Evolutionary conservation across 2,113 vertebrate species (phyloP).

Genomic region (Mormyrus iriodes): DNA sequence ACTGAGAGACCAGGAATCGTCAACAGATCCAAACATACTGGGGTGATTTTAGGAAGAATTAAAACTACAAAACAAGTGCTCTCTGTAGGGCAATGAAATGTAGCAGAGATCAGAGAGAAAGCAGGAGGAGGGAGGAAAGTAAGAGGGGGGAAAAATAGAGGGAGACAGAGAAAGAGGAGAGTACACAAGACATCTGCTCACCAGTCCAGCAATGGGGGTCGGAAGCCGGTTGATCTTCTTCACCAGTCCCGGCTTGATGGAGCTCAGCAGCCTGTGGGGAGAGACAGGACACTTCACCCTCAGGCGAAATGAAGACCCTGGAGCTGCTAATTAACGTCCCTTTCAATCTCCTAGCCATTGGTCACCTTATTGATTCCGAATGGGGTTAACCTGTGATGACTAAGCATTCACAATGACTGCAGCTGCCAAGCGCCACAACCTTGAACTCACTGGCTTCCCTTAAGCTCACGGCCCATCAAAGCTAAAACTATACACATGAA

Average conservation of each 20-base stretch:
- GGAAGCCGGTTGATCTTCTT: constrained; percentile 97
- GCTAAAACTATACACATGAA: not conserved
- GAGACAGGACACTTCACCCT: constrained; percentile 8
- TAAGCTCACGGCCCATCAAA: not conserved
- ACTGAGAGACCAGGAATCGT: not conserved
- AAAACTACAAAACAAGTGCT: not conserved
- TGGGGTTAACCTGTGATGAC: not conserved
- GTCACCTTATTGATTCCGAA: not conserved
- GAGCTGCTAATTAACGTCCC: not conserved
- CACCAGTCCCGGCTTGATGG: constrained; percentile 89
- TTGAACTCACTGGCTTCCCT: not conserved
- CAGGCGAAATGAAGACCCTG: not conserved
- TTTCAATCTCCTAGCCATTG: not conserved
- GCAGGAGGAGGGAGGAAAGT: not conserved
- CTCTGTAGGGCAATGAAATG: not conserved
- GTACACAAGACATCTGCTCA: constrained; percentile 53
- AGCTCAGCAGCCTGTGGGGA: constrained; percentile 81
- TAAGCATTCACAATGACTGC: no score
- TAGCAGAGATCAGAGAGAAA: not conserved
- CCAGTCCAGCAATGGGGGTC: constrained; percentile 93
- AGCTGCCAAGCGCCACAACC: not conserved
- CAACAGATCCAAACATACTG: not conserved
- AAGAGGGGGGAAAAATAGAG: not conserved
- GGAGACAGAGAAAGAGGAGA: not conserved
- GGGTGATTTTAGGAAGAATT: not conserved